A percentile compares a stretch with the other conserved stretches of the same genome.
Conservation (phyloP, 64 coral and sea anemone genomes). For the Acropora tenuis region DNA sequence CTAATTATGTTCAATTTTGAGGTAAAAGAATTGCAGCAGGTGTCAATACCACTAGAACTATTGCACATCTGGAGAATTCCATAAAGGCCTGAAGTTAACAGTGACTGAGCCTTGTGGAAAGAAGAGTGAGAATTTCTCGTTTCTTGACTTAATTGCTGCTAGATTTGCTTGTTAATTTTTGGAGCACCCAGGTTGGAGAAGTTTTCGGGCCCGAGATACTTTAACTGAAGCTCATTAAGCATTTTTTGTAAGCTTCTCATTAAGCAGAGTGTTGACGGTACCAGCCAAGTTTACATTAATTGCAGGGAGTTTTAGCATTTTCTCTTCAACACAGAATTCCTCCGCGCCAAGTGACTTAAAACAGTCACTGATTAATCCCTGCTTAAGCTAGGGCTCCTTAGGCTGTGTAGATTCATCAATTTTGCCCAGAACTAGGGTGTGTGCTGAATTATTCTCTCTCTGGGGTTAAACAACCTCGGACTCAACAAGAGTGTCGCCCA, state of each 20-base stretch:
- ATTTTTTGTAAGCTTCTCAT: slow-evolving; percentile 29
- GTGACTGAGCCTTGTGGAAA: slow-evolving; percentile 30
- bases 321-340: slow-evolving; percentile 25
- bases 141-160: slow-evolving; percentile 10
- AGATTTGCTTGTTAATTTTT: slow-evolving; percentile 26
- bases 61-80: too few species aligned
- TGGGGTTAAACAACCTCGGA: not conserved
- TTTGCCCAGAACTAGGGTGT: too few species aligned
- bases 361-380: not conserved
- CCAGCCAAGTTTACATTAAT: slow-evolving; percentile 15
- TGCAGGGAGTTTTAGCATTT: not conserved
- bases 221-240: slow-evolving; percentile 1
- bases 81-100: slow-evolving; percentile 16
- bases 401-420: not conserved
- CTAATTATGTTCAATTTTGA: too few species aligned
- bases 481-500: not conserved
- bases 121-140: not conserved
- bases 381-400: not conserved
- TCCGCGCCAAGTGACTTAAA: slow-evolving; percentile 14
- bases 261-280: slow-evolving; percentile 29
- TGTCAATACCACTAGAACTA: too few species aligned
- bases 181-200: slow-evolving; percentile 18
- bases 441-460: not conserved
- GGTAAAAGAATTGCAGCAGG: too few species aligned
- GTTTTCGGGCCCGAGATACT: slow-evolving; percentile 36